These are phyloP conservation scores for Asobara japonica DNA, from an alignment of 1,140 invertebrate genomes.

Conservation along the genomic window DNA sequence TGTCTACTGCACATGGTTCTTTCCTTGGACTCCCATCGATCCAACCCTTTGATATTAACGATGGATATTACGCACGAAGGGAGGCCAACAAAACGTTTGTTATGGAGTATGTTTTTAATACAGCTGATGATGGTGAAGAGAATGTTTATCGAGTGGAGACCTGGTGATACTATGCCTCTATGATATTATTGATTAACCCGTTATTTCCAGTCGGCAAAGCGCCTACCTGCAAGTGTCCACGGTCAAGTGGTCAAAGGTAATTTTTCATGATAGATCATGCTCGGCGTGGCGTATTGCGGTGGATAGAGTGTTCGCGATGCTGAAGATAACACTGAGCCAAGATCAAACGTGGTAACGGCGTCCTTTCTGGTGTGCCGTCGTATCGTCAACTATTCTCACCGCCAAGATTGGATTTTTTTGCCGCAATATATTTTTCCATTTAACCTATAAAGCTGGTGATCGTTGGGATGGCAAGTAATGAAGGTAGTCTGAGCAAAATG, in stretches of 20 bases:
- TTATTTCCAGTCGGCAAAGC: constrained; percentile 54
- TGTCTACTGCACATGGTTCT: too few species aligned
- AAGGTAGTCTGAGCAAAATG: too few species aligned
- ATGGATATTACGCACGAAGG: too few species aligned
- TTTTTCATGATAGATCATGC: constrained; percentile 67
- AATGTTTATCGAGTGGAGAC: background rate
- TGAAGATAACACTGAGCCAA: constrained; percentile 59
- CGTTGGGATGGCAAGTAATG: background rate
- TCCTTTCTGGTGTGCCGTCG: constrained; percentile 47
- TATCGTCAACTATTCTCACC: constrained; percentile 39
- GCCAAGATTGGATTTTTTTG: background rate
- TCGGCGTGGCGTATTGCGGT: constrained; percentile 52
- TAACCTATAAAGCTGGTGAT: background rate
- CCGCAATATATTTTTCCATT: background rate
- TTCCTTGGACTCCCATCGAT: too few species aligned
- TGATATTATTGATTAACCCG: constrained; percentile 55
- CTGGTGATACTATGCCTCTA: constrained; percentile 4
- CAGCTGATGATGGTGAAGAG: too few species aligned
- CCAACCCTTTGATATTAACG: too few species aligned
- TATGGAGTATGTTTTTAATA: too few species aligned
- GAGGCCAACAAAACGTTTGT: too few species aligned
- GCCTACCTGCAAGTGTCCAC: constrained; percentile 45
- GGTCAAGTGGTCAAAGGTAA: constrained; percentile 64
- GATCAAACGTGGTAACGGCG: constrained; percentile 65
- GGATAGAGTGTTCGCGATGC: constrained; percentile 48